phyloP scores from a whole-genome alignment of 2,888 invertebrate genomes.

The Apamea crenata region DNA sequence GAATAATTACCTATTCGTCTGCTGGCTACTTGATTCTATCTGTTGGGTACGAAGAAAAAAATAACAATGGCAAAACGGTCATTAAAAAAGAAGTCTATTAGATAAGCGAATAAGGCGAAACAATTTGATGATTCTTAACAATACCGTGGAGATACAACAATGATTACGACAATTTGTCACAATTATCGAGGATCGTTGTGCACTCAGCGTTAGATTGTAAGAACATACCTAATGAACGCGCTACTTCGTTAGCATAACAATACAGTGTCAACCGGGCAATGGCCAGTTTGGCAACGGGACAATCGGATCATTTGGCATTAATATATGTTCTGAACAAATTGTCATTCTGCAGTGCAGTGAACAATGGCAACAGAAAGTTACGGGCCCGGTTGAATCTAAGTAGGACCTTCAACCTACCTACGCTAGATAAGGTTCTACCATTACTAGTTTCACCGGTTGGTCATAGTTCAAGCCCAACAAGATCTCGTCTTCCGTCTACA shows the following conservation, averaged over 20 bases:
- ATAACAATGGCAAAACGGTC: constrained; percentile 69
- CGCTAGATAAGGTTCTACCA: constrained; percentile 16
- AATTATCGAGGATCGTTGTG: constrained; percentile 66
- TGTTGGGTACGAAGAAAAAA: constrained; percentile 60
- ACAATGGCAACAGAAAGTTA: constrained; percentile 69
- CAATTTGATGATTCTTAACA: constrained; percentile 70
- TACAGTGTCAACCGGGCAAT: constrained; percentile 63
- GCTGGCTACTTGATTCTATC: constrained; percentile 47
- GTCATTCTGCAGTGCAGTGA: constrained; percentile 59
- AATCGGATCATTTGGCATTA: constrained; percentile 63
- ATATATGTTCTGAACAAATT: constrained; percentile 63
- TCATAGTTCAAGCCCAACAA: constrained; percentile 53
- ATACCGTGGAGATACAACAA: constrained; percentile 68
- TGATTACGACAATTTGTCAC: constrained; percentile 74
- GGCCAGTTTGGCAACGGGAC: constrained; percentile 71
- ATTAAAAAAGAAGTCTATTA: constrained; percentile 71
- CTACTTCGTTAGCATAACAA: constrained; percentile 74
- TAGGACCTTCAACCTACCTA: constrained; percentile 1
- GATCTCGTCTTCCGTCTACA: constrained; percentile 45
- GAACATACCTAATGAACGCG: constrained; percentile 44
- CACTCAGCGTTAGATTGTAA: constrained; percentile 35
- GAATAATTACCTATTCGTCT: constrained; percentile 56
- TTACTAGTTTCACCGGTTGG: constrained; percentile 47
- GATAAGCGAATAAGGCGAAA: constrained; percentile 69
- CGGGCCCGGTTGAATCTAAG: constrained; percentile 16